Base-by-base conservation (phyloP, 2,888 invertebrate genomes). In the Leucania comma region DNA sequence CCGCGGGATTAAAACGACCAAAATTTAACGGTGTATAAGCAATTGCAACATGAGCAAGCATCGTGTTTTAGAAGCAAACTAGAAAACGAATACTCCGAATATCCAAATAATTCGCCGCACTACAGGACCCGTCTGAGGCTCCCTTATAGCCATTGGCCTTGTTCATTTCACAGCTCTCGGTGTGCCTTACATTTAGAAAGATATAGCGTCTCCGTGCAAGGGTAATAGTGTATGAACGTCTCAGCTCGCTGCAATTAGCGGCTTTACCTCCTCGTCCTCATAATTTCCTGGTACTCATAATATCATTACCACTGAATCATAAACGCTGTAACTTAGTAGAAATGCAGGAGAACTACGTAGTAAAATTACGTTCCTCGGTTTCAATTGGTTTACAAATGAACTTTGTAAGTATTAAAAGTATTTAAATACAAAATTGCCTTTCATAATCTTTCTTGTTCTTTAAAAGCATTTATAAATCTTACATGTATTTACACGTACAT, bases 171-270 rank as follows among this genome's bases (percentile, higher is more conserved):
- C 59, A 75, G 75, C 65, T 75, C 67, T 51, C 60, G 59, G 59
- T 77, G 65, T 64, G 63, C 63, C 50, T 69, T 66, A 68, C 74
- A 78, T 72, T 75, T 59, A 57, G 53, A 78, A 68, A 81, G 58
- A 72, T 66, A 77, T 83, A 67, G 56, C 58, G 48, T 20, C 75
- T 80, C 54, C 56, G 68, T 65, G 71, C 72, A 80, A 56, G 54
- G 62, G 75, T 77, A 78, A 81, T 78, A 81, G 69, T 78, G 69
- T 82, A 76, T 76, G 73, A 82, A 82, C 68, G 60, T 82, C 77
- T 84, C 83, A 80, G 77, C 71, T 72, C 68, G 53, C 65, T 82
- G 83, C 77, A 82, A 76, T 83, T 83, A 85, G 80, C 71, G 75
- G 80, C 61, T 62, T 66, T 54, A 63, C 72, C 66, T 53, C 69